Base-by-base conservation (phyloP, 2,888 invertebrate genomes). In the Adineta ricciae region DNA sequence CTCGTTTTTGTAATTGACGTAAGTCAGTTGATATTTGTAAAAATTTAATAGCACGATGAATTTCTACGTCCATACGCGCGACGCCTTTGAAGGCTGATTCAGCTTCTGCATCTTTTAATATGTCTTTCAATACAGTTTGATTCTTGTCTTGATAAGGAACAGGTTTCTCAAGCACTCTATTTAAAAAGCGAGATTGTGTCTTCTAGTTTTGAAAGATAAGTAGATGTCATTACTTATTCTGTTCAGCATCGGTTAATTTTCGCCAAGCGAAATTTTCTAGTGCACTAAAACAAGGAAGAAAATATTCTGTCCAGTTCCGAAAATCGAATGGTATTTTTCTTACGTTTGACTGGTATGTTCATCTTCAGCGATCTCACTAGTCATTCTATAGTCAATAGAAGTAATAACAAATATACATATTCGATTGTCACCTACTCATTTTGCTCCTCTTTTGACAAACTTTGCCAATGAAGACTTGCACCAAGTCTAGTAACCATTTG, bases 11-110 rank as follows among this genome's bases (percentile, higher is more conserved):
- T 41, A 41, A 41, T 78, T 78, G 21, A n/a, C 78, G 78, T 78
- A 78, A 41, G 41, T 78, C 78, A 21, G 78, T 78, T 41, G 78
- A 78, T 24, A 78, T 78, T 78, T 78, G 78, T 41, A 78, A 41
- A n/a, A 78, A 78, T 78, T 78, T 78, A n/a, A 24, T 41, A 41
- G 78, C 78, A 24, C 41, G 38, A 41, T 78, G 38, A 2, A 78
- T 78, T 78, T 78, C 78, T 4, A 24, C 14, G n/a, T 78, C 78
- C 41, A 78, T 41, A 41, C 41, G 38, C 21, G 41, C 11, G 4
- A 78, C 41, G 0, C 24, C 38, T 41, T 41, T 78, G 2, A 41
- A n/a, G 21, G 8, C 41, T n/a, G n/a, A 78, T 78, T 41, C 38
- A n/a, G 78, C 38, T 78, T 41, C 14, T 11, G 24, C 11, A 3